These are phyloP conservation scores for Danio choprae DNA, from an alignment of 2,797 vertebrate genomes.

Conservation along the genomic window DNA sequence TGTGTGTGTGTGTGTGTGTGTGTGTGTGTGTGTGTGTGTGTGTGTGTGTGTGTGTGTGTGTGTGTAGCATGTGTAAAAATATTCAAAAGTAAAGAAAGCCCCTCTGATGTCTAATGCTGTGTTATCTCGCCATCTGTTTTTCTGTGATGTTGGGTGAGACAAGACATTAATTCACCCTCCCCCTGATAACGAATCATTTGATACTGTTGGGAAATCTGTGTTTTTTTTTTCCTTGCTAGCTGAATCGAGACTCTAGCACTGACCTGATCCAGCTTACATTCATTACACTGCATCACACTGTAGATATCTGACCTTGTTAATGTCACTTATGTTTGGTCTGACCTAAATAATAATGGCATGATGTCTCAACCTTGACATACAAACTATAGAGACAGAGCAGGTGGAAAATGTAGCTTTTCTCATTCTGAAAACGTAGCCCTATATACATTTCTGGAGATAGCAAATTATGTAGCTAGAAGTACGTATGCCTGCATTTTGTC, in stretches of 20 bases:
- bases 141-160: constrained; percentile 20
- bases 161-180: neutral
- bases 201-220: neutral
- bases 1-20: constrained; percentile 21
- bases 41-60: constrained; percentile 23
- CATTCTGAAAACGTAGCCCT: no score
- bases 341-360: constrained; percentile 15
- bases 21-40: no score
- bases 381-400: constrained; percentile 15
- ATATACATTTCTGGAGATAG: no score
- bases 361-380: neutral
- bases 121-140: constrained; percentile 34
- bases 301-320: neutral
- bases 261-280: neutral
- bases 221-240: neutral
- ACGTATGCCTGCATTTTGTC: no score
- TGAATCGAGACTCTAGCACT: constrained; percentile 10
- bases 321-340: constrained; percentile 13
- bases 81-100: constrained; percentile 20
- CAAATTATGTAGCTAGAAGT: no score
- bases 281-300: neutral
- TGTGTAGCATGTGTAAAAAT: neutral
- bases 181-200: constrained; percentile 20
- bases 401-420: neutral
- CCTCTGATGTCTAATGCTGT: constrained; percentile 10